These are phyloP conservation scores for Hirtodrosophila histrioides DNA, from an alignment of 2,888 invertebrate species.

Conservation along the genomic window DNA sequence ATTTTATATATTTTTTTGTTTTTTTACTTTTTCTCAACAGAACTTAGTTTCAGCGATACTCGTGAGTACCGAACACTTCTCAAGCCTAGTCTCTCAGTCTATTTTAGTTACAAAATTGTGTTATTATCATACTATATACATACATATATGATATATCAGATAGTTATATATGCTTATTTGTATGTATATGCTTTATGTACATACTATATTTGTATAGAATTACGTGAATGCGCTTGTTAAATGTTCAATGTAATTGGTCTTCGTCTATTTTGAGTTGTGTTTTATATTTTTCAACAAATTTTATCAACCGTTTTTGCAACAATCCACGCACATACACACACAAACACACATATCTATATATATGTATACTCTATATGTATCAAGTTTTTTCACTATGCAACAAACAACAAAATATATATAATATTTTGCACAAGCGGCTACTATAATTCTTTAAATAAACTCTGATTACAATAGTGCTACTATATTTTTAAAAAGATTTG, in stretches of 20 bases:
- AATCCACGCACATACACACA: slow-evolving; percentile 2
- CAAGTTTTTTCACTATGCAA: slow-evolving; percentile 8
- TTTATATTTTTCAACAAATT: slow-evolving; percentile 3
- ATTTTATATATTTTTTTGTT: slow-evolving; percentile 45
- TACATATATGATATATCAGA: slow-evolving; percentile 17
- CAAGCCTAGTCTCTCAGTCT: slow-evolving; percentile 34
- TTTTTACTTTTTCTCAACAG: slow-evolving; percentile 74
- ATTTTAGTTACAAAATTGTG: slow-evolving; percentile 18
- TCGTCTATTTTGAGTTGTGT: slow-evolving; percentile 15
- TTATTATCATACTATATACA: slow-evolving; percentile 8
- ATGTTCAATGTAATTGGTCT: slow-evolving; percentile 39
- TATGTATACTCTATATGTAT: background rate
- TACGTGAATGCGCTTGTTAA: slow-evolving; percentile 41
- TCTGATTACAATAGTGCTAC: no score
- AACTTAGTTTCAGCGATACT: slow-evolving; percentile 84
- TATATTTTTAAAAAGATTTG: no score
- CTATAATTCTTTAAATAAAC: no score
- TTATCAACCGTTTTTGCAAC: slow-evolving; percentile 8
- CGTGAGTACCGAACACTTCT: slow-evolving; percentile 77
- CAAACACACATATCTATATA: slow-evolving; percentile 4
- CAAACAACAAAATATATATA: slow-evolving; percentile 4
- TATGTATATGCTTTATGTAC: slow-evolving; percentile 21
- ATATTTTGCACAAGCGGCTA: no score
- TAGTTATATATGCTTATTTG: slow-evolving; percentile 3
- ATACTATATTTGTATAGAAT: slow-evolving; percentile 37